Evolutionary conservation across 2,113 vertebrate genomes (phyloP), one percentile per base, ranked within the genome.

Genomic region (Gobio gobio): DNA sequence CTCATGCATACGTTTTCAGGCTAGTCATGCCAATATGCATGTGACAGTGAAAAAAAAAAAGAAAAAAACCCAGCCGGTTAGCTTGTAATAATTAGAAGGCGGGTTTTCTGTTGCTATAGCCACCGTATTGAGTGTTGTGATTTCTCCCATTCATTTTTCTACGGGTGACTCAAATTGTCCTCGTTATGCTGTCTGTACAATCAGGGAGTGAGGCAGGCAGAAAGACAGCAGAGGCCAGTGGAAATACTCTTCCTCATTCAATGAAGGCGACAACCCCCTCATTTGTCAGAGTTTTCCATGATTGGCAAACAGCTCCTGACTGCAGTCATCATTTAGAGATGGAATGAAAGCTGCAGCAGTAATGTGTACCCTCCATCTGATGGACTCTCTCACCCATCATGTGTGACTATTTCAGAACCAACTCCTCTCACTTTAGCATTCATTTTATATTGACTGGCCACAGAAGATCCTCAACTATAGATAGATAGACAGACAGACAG

Each of bases 281-380:
- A 66, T 82, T 85, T 59, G 84, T 77, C 14, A 78, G 26, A 49
- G 24, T 78, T 85, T 78, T 78, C 13, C 47, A 49, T 77, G 49
- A 86, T 86, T 86, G 80, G 33, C 72, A 83, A 88, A 83, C 79
- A 83, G 49, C 77, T 83, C 51, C 56, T 63, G 76, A 64, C 61
- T 36, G 45, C 29, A 70, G 79, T 36, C 43, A 29, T 72, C 49
- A 78, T 83, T 68, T 77, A 82, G 66, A 70, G 66, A 29, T 5
- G 13, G 45, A 63, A 26, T 83, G 74, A 61, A 58, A 83, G 14
- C 51, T 77, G 64, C 43, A 43, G 68, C 29, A 36, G 54, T 79
- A 47, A 81, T 79, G 66, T 61, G 45, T 81, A 7, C 20, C 36
- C 56, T 78, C n/a, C 54, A 40, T 66, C 75, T 45, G 54, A 73